A percentile compares a stretch with the other conserved stretches of the same genome.
Conservation (phyloP, 2,113 vertebrate species). For the Nycticorax nycticorax region DNA sequence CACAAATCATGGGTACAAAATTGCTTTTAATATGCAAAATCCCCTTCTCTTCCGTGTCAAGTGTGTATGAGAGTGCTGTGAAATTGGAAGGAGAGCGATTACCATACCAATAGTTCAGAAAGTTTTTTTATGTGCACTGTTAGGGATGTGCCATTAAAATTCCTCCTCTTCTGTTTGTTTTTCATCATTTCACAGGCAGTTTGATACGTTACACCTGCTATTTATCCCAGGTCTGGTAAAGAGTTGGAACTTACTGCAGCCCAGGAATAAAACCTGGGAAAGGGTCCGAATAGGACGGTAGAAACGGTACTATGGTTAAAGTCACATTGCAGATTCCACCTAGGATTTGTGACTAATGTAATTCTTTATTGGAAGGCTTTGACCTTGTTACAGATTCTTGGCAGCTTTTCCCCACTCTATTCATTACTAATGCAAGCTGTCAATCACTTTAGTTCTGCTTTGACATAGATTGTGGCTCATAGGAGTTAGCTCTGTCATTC, state of each 20-base stretch:
- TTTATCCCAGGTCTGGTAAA: background rate
- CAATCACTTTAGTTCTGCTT: conserved; percentile 61
- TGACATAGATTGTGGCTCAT: conserved; percentile 39
- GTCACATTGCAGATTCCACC: conserved; percentile 26
- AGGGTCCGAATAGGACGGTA: background rate
- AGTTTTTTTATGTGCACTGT: conserved; percentile 15
- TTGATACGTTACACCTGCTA: background rate
- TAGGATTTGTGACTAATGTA: conserved; percentile 48
- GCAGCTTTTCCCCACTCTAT: conserved; percentile 21
- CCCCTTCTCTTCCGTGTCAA: background rate
- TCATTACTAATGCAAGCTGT: conserved; percentile 65
- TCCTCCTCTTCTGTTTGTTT: background rate
- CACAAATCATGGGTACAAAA: background rate
- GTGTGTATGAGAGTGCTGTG: background rate
- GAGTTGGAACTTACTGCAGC: background rate
- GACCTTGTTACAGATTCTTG: conserved; percentile 58
- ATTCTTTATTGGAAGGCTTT: conserved; percentile 61
- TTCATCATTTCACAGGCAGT: background rate
- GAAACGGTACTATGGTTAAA: background rate
- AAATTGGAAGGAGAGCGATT: conserved; percentile 17
- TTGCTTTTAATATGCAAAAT: conserved; percentile 64
- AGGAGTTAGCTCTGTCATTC: conserved; percentile 47
- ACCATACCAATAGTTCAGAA: conserved; percentile 47
- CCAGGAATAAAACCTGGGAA: background rate
- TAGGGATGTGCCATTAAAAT: conserved; percentile 8